These are phyloP conservation scores for Lacerta agilis DNA, from an alignment of 2,797 vertebrate genomes.

Conservation along the genomic window DNA sequence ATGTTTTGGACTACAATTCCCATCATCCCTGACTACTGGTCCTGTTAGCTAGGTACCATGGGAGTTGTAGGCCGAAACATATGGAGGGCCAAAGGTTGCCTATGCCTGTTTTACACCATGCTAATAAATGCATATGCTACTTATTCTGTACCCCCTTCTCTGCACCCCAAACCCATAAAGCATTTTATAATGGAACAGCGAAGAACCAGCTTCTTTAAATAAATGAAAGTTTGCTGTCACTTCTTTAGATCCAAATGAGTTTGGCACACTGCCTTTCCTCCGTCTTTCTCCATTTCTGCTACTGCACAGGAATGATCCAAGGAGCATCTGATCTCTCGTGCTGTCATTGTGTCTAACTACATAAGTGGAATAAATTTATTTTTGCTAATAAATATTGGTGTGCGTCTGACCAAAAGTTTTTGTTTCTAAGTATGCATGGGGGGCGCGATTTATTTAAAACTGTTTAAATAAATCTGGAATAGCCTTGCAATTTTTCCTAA, in stretches of 20 bases:
- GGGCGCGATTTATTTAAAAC: no score
- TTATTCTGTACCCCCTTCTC: neutral
- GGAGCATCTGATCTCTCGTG: fast-evolving
- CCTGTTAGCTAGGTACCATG: no score
- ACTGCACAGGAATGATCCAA: neutral
- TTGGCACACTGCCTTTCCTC: neutral
- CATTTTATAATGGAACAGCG: neutral
- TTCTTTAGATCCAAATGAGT: neutral
- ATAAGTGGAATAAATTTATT: slow-evolving; percentile 74
- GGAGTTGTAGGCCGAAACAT: no score
- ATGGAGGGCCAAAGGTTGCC: no score
- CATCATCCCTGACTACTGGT: no score
- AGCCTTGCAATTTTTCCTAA: neutral
- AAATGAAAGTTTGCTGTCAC: neutral
- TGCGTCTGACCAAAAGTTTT: neutral
- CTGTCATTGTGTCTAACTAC: slow-evolving; percentile 49
- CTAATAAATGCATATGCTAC: neutral
- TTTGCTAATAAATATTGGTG: slow-evolving; percentile 29
- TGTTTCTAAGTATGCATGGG: neutral
- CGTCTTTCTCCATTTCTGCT: no score
- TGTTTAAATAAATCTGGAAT: neutral
- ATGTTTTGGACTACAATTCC: no score
- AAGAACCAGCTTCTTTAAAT: neutral
- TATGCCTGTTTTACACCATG: neutral
- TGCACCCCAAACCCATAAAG: neutral